These are phyloP conservation scores for Tridacna gigas DNA, from an alignment of 2,888 invertebrate genomes.

Conservation along the genomic window DNA sequence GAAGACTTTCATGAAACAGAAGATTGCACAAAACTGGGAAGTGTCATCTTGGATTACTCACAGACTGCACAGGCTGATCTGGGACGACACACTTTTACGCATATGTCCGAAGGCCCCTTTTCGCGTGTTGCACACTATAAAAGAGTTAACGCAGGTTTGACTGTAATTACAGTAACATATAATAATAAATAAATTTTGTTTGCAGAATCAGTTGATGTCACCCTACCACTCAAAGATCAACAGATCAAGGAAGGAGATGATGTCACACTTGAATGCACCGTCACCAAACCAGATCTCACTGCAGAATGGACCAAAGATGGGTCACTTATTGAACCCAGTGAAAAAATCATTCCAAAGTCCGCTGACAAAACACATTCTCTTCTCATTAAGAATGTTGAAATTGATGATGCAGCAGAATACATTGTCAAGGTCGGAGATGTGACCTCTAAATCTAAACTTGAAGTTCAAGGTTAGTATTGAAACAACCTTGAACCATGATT, in stretches of 20 bases:
- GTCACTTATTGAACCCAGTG: slow-evolving; percentile 94
- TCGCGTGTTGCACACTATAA: too few relatives aligned
- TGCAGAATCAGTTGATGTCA: slow-evolving; percentile 77
- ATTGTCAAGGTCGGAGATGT: slow-evolving; percentile 90
- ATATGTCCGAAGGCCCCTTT: too few relatives aligned
- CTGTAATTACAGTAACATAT: too few relatives aligned
- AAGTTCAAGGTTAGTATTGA: slow-evolving; percentile 88
- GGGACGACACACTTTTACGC: too few relatives aligned
- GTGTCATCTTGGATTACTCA: too few relatives aligned
- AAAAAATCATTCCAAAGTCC: slow-evolving; percentile 91
- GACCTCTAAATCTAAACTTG: slow-evolving; percentile 90
- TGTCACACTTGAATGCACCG: slow-evolving; percentile 78
- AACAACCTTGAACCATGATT: too few relatives aligned
- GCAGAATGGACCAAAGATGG: slow-evolving; percentile 83
- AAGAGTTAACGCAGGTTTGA: too few relatives aligned
- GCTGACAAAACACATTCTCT: slow-evolving; percentile 86
- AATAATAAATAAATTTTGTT: too few relatives aligned
- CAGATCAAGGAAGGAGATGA: slow-evolving; percentile 78
- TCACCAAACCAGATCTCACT: slow-evolving; percentile 78
- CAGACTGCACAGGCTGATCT: too few relatives aligned
- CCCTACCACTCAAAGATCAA: slow-evolving; percentile 77
- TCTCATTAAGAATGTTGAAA: slow-evolving; percentile 73
- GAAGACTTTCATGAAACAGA: too few relatives aligned
- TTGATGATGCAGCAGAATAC: slow-evolving; percentile 90
- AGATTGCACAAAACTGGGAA: too few relatives aligned